These are phyloP conservation scores for Macropus fuliginosus DNA, from an alignment of 2,797 vertebrate genomes.

Conservation along the genomic window DNA sequence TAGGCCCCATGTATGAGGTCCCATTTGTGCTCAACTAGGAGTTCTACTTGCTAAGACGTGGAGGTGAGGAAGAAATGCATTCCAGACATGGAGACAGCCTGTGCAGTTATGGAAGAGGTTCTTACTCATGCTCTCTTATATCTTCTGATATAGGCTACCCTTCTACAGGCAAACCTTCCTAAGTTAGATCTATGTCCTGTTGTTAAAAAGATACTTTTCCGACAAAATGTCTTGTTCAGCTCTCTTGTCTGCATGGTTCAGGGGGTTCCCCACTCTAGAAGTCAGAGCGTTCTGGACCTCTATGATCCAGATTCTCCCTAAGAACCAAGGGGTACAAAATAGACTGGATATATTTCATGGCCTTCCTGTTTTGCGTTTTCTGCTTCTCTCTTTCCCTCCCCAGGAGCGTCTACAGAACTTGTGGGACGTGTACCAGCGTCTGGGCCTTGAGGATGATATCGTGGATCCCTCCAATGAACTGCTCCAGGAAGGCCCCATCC, in stretches of 20 bases:
- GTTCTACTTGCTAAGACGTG: background rate
- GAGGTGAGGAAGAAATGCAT: background rate
- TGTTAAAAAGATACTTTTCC: background rate
- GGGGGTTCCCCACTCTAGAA: background rate
- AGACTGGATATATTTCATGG: background rate
- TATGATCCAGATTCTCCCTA: background rate
- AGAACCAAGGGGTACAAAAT: background rate
- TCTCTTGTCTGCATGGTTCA: background rate
- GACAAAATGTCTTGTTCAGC: background rate
- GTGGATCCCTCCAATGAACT: conserved; percentile 93
- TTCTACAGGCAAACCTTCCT: background rate
- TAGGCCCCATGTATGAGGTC: background rate
- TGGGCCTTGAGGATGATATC: conserved; percentile 91
- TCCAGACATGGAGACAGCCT: background rate
- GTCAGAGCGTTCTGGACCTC: background rate
- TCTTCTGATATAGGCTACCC: background rate
- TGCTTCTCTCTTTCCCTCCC: background rate
- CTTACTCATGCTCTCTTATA: background rate
- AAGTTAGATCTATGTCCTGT: background rate
- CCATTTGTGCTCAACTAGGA: background rate
- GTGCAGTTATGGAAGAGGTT: background rate
- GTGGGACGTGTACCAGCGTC: conserved; percentile 92
- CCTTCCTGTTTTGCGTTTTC: background rate
- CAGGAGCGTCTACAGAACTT: conserved; percentile 92
- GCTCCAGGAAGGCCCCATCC: conserved; percentile 91